Evolutionary conservation across 2,797 vertebrate species (phyloP), one percentile per base, ranked within the genome.

Genomic region (Rhinogobio ventralis): DNA sequence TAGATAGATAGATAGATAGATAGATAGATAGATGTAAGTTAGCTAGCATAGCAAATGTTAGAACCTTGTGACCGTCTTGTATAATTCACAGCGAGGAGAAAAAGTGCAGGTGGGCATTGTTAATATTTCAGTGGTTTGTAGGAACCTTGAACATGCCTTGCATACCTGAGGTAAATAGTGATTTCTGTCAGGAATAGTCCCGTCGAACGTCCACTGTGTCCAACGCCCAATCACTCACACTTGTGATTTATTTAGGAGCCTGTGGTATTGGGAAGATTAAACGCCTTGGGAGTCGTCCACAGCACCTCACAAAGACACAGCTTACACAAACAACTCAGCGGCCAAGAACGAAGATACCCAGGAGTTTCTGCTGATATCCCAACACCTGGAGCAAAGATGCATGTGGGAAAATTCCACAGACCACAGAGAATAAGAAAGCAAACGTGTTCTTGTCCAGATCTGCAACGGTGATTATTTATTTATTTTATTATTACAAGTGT

Each of bases 81-180:
- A 90, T 90, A 90, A 91, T 92, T 91, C 69, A 91, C 82, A 81
- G 5, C 0, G 9, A 57, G 73, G 76, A 81, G 73, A 55, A 82
- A 60, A 81, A 30, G 67, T 87, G 86, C 89, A 90, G 86, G 87
- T 90, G 74, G 83, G 82, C 82, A 75, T 62, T 85, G 85, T 88
- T 90, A 89, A 91, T 91, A 91, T 91, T 92, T 89, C 57, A 92
- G 84, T 82, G 76, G 86, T 75, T 86, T 80, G 82, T 81, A 82
- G 88, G 71, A 89, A 85, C 87, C 89, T 86, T 88, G 86, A 90
- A 90, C 90, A 86, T 88, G 87, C 78, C 84, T 87, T 88, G 89
- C 89, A 89, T 90, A 87, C 86, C 78, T 88, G 84, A 87, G 62
- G 57, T 86, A 87, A 80, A 82, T 83, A 71, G 82, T 69, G 82